Evolutionary conservation across 2,888 invertebrate species (phyloP).

Genomic region (Harpagoxenus sublaevis): DNA sequence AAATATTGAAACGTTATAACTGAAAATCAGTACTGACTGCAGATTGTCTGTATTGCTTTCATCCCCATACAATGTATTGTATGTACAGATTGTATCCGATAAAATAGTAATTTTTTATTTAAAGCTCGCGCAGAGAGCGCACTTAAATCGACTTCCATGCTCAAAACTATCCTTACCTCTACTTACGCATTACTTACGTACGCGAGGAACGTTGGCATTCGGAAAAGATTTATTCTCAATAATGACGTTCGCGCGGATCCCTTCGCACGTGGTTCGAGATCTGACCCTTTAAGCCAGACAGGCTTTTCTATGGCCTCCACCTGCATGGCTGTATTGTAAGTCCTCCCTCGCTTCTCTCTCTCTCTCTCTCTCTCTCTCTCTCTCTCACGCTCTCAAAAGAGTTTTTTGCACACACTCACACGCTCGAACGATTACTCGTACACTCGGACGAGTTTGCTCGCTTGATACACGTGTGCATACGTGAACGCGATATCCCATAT

Average conservation of each 20-base stretch:
- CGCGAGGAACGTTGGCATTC: not conserved
- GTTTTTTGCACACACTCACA: conserved; percentile 76
- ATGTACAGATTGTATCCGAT: not conserved
- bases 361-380: conserved; percentile 43
- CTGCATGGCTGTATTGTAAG: conserved; percentile 74
- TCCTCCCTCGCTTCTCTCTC: conserved; percentile 49
- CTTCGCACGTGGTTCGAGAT: conserved; percentile 70
- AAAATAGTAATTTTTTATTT: not conserved
- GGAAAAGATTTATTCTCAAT: conserved; percentile 37
- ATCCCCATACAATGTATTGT: not conserved
- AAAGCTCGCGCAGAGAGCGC: not conserved
- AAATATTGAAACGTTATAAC: conserved; percentile 2
- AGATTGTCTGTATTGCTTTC: not conserved
- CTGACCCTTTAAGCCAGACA: conserved; percentile 85
- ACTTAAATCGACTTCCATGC: not conserved
- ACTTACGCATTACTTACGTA: not conserved
- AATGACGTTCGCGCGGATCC: conserved; percentile 38
- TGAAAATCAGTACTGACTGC: not conserved
- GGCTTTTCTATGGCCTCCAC: conserved; percentile 84
- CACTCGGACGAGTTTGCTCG: conserved; percentile 48
- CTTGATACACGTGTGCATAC: conserved; percentile 57
- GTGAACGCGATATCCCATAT: conserved; percentile 69
- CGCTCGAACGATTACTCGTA: conserved; percentile 61
- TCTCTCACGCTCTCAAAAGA: conserved; percentile 74
- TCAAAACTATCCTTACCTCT: not conserved